These are phyloP conservation scores for Pseudomyrmex flavicornis DNA, from an alignment of 1,140 invertebrate genomes.

Conservation along the genomic window DNA sequence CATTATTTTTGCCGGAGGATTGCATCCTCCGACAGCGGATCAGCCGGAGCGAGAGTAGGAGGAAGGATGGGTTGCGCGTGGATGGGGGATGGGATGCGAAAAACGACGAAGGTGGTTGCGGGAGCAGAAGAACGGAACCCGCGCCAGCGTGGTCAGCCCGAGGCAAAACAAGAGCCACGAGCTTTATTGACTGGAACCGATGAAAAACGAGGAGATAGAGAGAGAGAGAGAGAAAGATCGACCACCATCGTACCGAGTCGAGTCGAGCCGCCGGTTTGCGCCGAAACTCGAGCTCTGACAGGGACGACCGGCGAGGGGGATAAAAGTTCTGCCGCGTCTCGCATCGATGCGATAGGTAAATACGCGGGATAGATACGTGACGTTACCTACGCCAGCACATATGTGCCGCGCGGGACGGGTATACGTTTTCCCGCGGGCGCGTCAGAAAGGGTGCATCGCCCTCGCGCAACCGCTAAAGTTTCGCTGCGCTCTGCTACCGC, in stretches of 20 bases:
- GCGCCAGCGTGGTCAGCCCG: conserved; percentile 77
- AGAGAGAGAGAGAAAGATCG: conserved; percentile 62
- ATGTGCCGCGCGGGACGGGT: conserved; percentile 28
- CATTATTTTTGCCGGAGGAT: conserved; percentile 53
- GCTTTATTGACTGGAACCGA: conserved; percentile 81
- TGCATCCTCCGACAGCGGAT: conserved; percentile 44
- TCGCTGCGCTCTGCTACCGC: conserved; percentile 3
- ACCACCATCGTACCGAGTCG: conserved; percentile 54
- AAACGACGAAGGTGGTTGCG: conserved; percentile 61
- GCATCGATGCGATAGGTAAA: conserved; percentile 72
- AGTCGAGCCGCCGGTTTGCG: conserved; percentile 20
- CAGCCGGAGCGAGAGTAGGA: conserved; percentile 25
- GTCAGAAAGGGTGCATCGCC: conserved; percentile 23
- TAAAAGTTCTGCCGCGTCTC: conserved; percentile 63
- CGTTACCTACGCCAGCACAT: conserved; percentile 55
- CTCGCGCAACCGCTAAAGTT: conserved; percentile 58
- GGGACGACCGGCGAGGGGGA: background rate
- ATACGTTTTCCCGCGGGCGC: conserved; percentile 45
- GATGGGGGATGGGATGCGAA: conserved; percentile 54
- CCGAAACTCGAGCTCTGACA: conserved; percentile 59
- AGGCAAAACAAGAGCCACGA: conserved; percentile 79
- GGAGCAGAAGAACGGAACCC: conserved; percentile 75
- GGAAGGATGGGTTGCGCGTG: conserved; percentile 13
- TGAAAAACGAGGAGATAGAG: conserved; percentile 76
- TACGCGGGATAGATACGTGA: conserved; percentile 70